A percentile compares a stretch with the other conserved stretches of the same genome.
These are phyloP conservation scores for Protaetia brevitarsis DNA, from an alignment of 1,140 invertebrate species.

Conservation along the genomic window DNA sequence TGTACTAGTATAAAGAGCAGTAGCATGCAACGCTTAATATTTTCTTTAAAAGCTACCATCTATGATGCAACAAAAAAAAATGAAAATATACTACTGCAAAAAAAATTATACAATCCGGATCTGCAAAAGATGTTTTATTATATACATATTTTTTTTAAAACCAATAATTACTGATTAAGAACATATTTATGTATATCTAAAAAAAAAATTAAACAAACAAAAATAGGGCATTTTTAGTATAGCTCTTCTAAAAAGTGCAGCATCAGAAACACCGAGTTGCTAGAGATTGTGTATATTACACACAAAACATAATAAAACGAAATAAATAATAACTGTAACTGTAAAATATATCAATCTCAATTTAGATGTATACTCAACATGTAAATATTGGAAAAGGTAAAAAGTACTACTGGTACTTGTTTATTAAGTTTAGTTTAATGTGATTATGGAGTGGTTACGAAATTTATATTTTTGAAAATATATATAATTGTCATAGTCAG, in stretches of 20 bases:
- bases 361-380: slow-evolving; percentile 16
- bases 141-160: neutral
- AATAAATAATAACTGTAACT: neutral
- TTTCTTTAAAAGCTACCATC: neutral
- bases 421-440: slow-evolving; percentile 18
- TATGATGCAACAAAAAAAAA: neutral
- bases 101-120: too few relatives aligned
- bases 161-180: slow-evolving; percentile 11
- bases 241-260: slow-evolving; percentile 19
- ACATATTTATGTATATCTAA: slow-evolving; percentile 20
- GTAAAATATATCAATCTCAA: slow-evolving; percentile 17
- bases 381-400: slow-evolving; percentile 19
- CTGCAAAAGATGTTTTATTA: neutral
- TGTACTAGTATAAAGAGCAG: too few relatives aligned
- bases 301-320: neutral
- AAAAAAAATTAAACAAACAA: neutral
- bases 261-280: slow-evolving; percentile 21
- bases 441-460: slow-evolving; percentile 20
- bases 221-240: slow-evolving; percentile 22
- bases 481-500: slow-evolving; percentile 20
- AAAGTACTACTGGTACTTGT: slow-evolving; percentile 19
- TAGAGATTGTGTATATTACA: slow-evolving; percentile 20
- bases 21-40: neutral
- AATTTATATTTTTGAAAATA: slow-evolving; percentile 18
- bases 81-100: too few relatives aligned